Conservation (phyloP, 2,888 invertebrate genomes). For the Tuta absoluta region DNA sequence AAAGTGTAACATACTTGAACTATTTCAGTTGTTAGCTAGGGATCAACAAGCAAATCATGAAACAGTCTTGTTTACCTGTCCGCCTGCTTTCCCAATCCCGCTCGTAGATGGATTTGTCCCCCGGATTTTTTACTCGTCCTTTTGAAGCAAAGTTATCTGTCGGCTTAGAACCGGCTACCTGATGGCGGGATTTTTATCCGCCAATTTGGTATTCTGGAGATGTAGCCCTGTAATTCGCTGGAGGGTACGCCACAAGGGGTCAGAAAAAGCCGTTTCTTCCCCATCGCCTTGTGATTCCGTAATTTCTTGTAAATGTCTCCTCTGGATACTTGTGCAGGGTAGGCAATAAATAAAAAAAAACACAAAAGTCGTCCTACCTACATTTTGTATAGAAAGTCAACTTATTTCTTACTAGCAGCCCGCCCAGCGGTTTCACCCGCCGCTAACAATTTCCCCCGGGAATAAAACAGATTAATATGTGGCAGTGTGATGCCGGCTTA, state of each 20-base stretch:
- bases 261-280: conserved; percentile 51
- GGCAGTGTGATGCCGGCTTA: too few relatives aligned
- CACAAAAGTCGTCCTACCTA: too few relatives aligned
- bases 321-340: not conserved
- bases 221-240: conserved; percentile 63
- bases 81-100: too few relatives aligned
- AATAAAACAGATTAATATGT: too few relatives aligned
- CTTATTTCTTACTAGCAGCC: too few relatives aligned
- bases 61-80: conserved; percentile 47
- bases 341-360: too few relatives aligned
- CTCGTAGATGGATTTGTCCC: too few relatives aligned
- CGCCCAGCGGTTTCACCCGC: too few relatives aligned
- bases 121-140: too few relatives aligned
- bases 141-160: conserved; percentile 62
- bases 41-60: conserved; percentile 59
- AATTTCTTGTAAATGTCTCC: conserved; percentile 50
- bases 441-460: too few relatives aligned
- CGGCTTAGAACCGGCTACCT: conserved; percentile 71
- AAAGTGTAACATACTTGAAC: too few relatives aligned
- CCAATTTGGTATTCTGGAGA: conserved; percentile 71
- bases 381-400: too few relatives aligned
- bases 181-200: conserved; percentile 71
- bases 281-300: conserved; percentile 49
- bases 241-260: conserved; percentile 65
- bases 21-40: conserved; percentile 60